These are phyloP conservation scores for Macrosiphum euphorbiae DNA, from an alignment of 2,888 invertebrate species.

Conservation along the genomic window DNA sequence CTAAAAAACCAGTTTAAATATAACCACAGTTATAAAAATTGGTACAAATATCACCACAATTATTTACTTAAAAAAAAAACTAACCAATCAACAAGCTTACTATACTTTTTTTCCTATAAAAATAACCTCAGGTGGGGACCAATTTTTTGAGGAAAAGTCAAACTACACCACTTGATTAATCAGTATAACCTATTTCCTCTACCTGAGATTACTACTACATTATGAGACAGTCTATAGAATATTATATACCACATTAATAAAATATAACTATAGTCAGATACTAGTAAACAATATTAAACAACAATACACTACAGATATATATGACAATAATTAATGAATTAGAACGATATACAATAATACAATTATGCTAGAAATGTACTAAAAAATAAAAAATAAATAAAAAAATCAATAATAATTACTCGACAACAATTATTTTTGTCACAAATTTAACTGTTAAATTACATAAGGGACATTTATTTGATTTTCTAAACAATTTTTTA, in stretches of 20 bases:
- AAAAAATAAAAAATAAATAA: background rate
- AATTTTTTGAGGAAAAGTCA: background rate
- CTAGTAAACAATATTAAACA: background rate
- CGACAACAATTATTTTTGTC: constrained; percentile 64
- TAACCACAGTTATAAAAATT: background rate
- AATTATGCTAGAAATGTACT: background rate
- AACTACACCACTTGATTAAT: background rate
- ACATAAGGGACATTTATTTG: constrained; percentile 67
- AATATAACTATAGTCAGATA: background rate
- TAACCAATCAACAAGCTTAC: background rate
- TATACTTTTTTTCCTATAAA: background rate
- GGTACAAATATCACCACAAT: background rate
- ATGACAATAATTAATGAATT: background rate
- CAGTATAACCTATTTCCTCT: background rate
- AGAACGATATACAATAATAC: background rate
- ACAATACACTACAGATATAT: background rate
- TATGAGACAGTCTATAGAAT: background rate
- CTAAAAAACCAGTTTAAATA: background rate
- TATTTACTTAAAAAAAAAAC: background rate
- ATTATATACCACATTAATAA: background rate
- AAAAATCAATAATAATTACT: background rate
- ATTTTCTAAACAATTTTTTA: background rate
- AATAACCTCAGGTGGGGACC: background rate
- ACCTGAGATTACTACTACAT: background rate
- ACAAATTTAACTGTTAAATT: constrained; percentile 66